Evolutionary conservation across 2,888 invertebrate genomes (phyloP), one percentile per base, ranked within the genome.

Genomic region (Tetanocera ferruginea): DNA sequence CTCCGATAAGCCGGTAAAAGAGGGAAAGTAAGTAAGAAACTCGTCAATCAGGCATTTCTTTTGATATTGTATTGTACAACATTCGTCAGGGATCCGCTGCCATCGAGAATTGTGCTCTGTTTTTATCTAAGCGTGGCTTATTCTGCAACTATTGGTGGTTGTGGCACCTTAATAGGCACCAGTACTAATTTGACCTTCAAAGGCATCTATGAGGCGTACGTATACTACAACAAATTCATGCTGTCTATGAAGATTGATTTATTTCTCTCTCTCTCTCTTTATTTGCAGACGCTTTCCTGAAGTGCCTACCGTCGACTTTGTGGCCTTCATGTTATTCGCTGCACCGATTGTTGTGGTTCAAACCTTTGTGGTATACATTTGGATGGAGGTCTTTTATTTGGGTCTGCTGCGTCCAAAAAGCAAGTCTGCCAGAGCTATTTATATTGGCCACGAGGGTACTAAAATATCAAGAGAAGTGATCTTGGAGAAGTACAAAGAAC

Each of bases 181-280:
- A 93, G 93, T 11, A 95, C 95, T 49, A 95, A 95, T 90, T 91
- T 95, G 49, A 94, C 94, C 0, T 93, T 95, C 86, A 95, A 95
- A 87, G 95, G 94, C 69, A 92, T 94, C 67, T 93, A 92, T 81
- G 93, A 94, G 84, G 89, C 91, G 94, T 83, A 73, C 17, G 19
- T 72, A 64, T 19, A 11, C 25, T 3, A 28, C 37, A 5, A 19
- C 31, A 17, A 31, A 11, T 62, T 31, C 25, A 14, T 1, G 4
- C 28, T 43, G 14, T 43, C 43, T 19, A 25, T 28, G 4, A 8
- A 19, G 14, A 55, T 55, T 55, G n/a, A 19, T 23, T 0, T 57
- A 1, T n/a, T 8, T 19, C 23, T n/a, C n/a, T 57, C 23, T 57
- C 17, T 3, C 66, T 66, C 14, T 66, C 66, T 14, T 23, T 69